These are phyloP conservation scores for Triplophysa tibetana DNA, from an alignment of 2,113 vertebrate species.

Conservation along the genomic window DNA sequence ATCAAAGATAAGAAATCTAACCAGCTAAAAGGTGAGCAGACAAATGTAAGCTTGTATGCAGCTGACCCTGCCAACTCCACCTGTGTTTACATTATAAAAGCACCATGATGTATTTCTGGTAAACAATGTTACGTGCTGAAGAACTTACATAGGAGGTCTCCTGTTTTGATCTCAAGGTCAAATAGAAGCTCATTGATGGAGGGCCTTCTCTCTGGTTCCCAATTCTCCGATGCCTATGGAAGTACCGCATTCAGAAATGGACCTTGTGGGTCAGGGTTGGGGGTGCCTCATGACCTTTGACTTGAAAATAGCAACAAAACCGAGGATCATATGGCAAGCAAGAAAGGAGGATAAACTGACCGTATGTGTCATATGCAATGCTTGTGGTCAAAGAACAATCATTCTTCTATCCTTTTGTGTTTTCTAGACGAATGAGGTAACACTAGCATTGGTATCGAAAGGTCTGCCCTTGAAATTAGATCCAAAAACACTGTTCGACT, in stretches of 20 bases:
- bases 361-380: constrained; percentile 29
- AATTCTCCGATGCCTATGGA: constrained; percentile 1
- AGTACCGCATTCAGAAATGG: constrained; percentile 3
- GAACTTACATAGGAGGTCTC: constrained; percentile 19
- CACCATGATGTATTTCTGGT: not conserved
- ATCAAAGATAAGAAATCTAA: not conserved
- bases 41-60: not conserved
- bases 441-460: constrained; percentile 36
- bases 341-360: not conserved
- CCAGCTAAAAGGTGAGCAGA: not conserved
- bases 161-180: constrained; percentile 31
- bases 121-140: constrained; percentile 8
- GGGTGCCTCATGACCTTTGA: constrained; percentile 5
- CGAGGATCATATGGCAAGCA: not conserved
- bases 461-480: constrained; percentile 12
- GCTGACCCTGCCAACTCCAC: not conserved
- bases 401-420: constrained; percentile 46
- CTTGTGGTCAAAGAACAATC: constrained; percentile 32
- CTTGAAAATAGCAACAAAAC: constrained; percentile 8
- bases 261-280: constrained; percentile 4
- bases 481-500: not conserved
- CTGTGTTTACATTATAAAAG: not conserved
- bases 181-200: constrained; percentile 13
- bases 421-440: constrained; percentile 40
- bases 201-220: constrained; percentile 9